A percentile compares a stretch with the other conserved stretches of the same genome.
Evolutionary conservation across 92 coral and sea anemone species (phyloP).

Genomic region (Desmophyllum pertusum): DNA sequence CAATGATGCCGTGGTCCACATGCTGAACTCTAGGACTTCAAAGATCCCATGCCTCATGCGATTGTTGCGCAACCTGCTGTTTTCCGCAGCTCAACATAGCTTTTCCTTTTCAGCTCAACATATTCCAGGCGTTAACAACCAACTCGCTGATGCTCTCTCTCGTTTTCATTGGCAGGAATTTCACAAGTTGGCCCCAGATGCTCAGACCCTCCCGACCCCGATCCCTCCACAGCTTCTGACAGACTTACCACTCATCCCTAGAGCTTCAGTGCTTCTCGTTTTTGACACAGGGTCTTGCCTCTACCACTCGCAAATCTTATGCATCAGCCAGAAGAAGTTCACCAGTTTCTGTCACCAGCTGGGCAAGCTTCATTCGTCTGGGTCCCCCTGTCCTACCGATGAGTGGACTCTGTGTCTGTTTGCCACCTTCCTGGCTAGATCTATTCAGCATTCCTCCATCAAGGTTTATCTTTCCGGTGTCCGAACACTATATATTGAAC

Average conservation of each 20-base stretch:
- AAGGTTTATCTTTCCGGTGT: slow-evolving; percentile 37
- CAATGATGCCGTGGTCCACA: neutral
- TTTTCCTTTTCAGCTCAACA: slow-evolving; percentile 27
- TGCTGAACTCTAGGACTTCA: neutral
- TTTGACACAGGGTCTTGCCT: slow-evolving; percentile 17
- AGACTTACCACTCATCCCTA: neutral
- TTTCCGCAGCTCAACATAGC: neutral
- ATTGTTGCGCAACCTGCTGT: neutral
- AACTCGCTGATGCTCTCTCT: slow-evolving; percentile 37
- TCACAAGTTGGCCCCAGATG: too few relatives aligned
- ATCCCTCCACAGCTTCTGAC: neutral
- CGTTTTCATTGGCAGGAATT: slow-evolving; percentile 36
- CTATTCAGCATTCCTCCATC: slow-evolving; percentile 14
- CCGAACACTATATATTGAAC: too few relatives aligned
- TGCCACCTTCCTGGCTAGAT: neutral
- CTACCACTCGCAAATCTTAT: slow-evolving; percentile 17
- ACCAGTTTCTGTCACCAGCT: neutral
- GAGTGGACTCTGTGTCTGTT: slow-evolving; percentile 38
- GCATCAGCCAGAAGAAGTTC: slow-evolving; percentile 27
- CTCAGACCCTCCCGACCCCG: too few relatives aligned
- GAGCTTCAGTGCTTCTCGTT: slow-evolving; percentile 1
- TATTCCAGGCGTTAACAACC: slow-evolving; percentile 20
- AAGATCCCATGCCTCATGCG: neutral
- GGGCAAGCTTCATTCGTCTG: neutral
- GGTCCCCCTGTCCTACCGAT: slow-evolving; percentile 3